phyloP scores from a whole-genome alignment of 2,888 invertebrate genomes.

The Drosophila siamana region DNA sequence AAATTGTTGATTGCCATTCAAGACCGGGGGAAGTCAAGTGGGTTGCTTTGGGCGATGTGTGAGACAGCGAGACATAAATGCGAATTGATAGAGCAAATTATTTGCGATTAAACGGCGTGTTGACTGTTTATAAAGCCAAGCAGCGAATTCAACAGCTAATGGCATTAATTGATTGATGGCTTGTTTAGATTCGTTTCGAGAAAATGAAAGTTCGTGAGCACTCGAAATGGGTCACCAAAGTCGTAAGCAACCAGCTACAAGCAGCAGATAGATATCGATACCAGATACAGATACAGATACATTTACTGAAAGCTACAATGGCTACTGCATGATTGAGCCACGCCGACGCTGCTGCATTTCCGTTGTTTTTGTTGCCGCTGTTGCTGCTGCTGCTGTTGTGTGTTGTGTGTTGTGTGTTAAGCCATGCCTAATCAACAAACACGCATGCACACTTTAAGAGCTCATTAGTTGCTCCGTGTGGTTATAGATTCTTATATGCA shows the following conservation, averaged over 20 bases:
- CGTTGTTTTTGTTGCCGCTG: conserved; percentile 29
- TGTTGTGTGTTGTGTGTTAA: conserved; percentile 35
- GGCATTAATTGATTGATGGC: conserved; percentile 79
- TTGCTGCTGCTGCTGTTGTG: conserved; percentile 15
- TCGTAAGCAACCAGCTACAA: conserved; percentile 22
- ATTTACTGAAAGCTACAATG: conserved; percentile 38
- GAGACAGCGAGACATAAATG: conserved; percentile 41
- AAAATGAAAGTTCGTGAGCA: conserved; percentile 68
- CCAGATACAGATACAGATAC: conserved; percentile 36
- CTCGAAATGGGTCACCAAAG: conserved; percentile 68
- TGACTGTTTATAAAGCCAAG: conserved; percentile 50
- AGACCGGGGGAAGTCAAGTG: conserved; percentile 39
- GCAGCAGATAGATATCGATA: conserved; percentile 7
- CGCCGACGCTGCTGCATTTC: conserved; percentile 45
- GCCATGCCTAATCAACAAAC: conserved; percentile 65
- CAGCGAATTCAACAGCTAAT: conserved; percentile 51
- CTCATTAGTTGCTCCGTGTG: conserved; percentile 48
- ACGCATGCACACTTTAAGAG: conserved; percentile 48
- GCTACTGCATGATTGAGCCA: conserved; percentile 47
- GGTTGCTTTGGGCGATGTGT: conserved; percentile 20
- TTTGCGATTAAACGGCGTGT: conserved; percentile 61
- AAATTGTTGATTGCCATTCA: conserved; percentile 32
- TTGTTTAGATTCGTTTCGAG: conserved; percentile 75
- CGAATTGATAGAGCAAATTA: conserved; percentile 75
- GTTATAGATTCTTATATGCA: conserved; percentile 19